These are phyloP conservation scores for Tupiocoris notatus DNA, from an alignment of 2,888 invertebrate genomes.

Conservation along the genomic window DNA sequence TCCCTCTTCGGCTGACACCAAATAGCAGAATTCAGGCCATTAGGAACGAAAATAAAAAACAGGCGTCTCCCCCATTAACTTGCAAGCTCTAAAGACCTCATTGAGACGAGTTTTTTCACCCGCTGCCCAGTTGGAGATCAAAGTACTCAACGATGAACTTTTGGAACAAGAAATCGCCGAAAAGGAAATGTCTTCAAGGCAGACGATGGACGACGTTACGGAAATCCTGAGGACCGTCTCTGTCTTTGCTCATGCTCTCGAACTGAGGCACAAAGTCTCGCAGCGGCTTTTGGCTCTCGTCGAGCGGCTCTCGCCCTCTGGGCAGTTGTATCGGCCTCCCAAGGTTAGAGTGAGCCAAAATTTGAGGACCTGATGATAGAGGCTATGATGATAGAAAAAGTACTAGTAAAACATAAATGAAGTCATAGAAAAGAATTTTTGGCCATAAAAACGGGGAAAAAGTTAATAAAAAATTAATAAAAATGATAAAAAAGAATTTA, in stretches of 20 bases:
- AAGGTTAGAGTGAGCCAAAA: constrained; percentile 11
- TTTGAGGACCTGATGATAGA: background rate
- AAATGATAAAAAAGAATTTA: background rate
- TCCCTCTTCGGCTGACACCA: no score
- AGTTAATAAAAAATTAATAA: background rate
- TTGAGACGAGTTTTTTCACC: no score
- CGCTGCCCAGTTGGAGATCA: constrained; percentile 44
- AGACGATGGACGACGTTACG: constrained; percentile 37
- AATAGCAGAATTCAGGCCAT: no score
- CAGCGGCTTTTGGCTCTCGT: constrained; percentile 23
- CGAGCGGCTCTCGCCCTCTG: constrained; percentile 2
- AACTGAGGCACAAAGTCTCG: constrained; percentile 41
- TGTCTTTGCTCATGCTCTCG: constrained; percentile 39
- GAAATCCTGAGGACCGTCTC: constrained; percentile 40
- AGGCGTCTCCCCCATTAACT: no score
- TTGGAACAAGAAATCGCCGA: constrained; percentile 38
- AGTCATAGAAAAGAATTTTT: no score
- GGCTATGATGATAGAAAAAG: background rate
- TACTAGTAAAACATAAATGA: no score
- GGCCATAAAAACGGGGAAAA: background rate
- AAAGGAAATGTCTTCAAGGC: constrained; percentile 36
- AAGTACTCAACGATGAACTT: constrained; percentile 44
- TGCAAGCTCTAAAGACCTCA: no score
- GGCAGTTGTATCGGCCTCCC: constrained; percentile 10
- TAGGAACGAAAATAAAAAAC: no score